Percentiles rank a stretch among this genome's conserved stretches.
These are phyloP conservation scores for Ectemnius cavifrons DNA, from an alignment of 2,888 invertebrate species.

Conservation along the genomic window DNA sequence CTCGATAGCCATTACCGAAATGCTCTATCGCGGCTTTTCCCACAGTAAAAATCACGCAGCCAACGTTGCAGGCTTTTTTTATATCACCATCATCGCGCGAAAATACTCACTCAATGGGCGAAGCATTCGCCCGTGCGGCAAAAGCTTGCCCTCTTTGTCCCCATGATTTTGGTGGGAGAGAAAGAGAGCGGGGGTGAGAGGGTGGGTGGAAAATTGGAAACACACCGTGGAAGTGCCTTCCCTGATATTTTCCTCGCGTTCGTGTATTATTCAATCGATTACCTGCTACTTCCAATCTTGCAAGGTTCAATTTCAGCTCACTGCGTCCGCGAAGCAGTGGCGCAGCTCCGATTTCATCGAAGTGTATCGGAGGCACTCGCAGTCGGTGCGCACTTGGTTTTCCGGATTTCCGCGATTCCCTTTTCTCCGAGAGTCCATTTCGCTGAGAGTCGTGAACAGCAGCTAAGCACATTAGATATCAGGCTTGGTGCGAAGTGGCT, in stretches of 20 bases:
- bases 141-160: too few species aligned
- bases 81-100: too few species aligned
- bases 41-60: conserved; percentile 29
- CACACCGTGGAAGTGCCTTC: not conserved
- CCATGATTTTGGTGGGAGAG: too few species aligned
- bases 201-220: conserved; percentile 24
- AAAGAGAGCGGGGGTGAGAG: too few species aligned
- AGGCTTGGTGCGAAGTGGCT: conserved; percentile 32
- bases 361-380: not conserved
- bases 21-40: conserved; percentile 10
- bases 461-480: conserved; percentile 31
- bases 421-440: conserved; percentile 31
- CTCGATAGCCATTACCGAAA: conserved; percentile 28
- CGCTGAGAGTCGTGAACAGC: conserved; percentile 21
- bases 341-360: conserved; percentile 3
- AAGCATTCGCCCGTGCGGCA: too few species aligned
- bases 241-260: not conserved
- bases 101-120: too few species aligned
- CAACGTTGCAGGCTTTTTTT: not conserved
- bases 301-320: conserved; percentile 2
- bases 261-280: conserved; percentile 43
- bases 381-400: not conserved
- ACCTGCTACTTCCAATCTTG: conserved; percentile 4
- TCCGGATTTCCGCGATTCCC: not conserved
- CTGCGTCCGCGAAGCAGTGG: not conserved